A percentile compares a stretch with the other conserved stretches of the same genome.
Conservation (phyloP, 2,888 invertebrate species). For the Copidosoma aretas region DNA sequence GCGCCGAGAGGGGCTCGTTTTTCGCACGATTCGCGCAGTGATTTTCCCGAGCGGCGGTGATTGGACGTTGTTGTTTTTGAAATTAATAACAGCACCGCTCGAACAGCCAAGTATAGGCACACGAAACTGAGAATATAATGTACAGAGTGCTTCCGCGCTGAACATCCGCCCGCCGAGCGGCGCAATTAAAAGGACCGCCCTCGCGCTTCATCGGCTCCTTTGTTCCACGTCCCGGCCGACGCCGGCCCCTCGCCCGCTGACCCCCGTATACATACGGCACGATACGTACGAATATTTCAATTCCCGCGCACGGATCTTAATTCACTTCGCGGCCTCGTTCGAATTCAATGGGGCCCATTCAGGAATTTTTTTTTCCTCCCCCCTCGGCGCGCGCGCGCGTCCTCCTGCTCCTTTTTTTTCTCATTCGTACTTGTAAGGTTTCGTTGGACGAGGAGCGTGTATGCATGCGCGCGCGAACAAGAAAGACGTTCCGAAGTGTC, state of each 20-base stretch:
- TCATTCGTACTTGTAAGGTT: slow-evolving; percentile 6
- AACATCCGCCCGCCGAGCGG: too few relatives aligned
- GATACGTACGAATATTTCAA: slow-evolving; percentile 17
- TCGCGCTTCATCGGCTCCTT: slow-evolving; percentile 24
- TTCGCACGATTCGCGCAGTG: too few relatives aligned
- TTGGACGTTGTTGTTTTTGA: too few relatives aligned
- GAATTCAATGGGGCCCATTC: slow-evolving; percentile 14
- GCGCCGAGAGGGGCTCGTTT: too few relatives aligned
- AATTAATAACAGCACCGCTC: too few relatives aligned
- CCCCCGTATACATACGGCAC: too few relatives aligned
- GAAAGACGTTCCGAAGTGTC: neutral
- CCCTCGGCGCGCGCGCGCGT: slow-evolving; percentile 43
- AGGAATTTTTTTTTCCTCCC: slow-evolving; percentile 5
- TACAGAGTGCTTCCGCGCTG: too few relatives aligned
- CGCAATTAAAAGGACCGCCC: neutral
- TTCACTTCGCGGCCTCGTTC: slow-evolving; percentile 32
- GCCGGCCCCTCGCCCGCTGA: neutral
- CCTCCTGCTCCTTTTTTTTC: slow-evolving; percentile 4
- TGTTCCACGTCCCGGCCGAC: slow-evolving; percentile 28
- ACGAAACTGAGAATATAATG: too few relatives aligned
- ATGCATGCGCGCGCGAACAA: slow-evolving; percentile 1
- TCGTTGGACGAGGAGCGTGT: slow-evolving; percentile 27
- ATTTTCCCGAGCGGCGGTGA: too few relatives aligned
- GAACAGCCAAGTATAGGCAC: too few relatives aligned
- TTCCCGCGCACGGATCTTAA: slow-evolving; percentile 32